These are phyloP conservation scores for Apamea anceps DNA, from an alignment of 2,888 invertebrate species.

Conservation along the genomic window DNA sequence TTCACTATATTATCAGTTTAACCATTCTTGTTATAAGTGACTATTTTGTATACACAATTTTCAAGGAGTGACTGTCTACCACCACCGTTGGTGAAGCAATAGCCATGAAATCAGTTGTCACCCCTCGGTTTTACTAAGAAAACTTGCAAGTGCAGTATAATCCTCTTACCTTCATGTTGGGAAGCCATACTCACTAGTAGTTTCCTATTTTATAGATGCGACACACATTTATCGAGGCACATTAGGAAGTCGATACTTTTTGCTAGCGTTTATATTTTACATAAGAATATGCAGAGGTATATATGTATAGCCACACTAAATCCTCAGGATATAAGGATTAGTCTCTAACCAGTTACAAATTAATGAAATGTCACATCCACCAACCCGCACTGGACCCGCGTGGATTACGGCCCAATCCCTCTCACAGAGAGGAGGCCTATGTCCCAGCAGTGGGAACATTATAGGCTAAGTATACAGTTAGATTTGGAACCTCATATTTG, in stretches of 20 bases:
- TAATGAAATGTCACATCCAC: background rate
- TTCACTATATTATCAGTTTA: background rate
- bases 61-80: constrained; percentile 14
- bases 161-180: constrained; percentile 75
- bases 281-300: background rate
- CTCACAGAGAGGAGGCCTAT: background rate
- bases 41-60: background rate
- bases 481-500: background rate
- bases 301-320: background rate
- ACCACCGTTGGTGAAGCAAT: constrained; percentile 64
- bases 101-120: constrained; percentile 74
- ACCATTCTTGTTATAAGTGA: background rate
- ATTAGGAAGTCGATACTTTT: constrained; percentile 25
- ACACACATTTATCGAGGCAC: background rate
- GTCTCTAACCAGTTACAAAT: background rate
- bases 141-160: constrained; percentile 81
- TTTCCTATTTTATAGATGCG: constrained; percentile 46
- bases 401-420: background rate
- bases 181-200: constrained; percentile 76
- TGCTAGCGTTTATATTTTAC: background rate
- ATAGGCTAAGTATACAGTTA: background rate
- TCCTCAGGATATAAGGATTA: background rate
- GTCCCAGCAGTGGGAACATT: background rate
- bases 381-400: background rate
- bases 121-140: constrained; percentile 72